Conservation (phyloP, 1,140 invertebrate species). For the Macrobrachium nipponense region DNA sequence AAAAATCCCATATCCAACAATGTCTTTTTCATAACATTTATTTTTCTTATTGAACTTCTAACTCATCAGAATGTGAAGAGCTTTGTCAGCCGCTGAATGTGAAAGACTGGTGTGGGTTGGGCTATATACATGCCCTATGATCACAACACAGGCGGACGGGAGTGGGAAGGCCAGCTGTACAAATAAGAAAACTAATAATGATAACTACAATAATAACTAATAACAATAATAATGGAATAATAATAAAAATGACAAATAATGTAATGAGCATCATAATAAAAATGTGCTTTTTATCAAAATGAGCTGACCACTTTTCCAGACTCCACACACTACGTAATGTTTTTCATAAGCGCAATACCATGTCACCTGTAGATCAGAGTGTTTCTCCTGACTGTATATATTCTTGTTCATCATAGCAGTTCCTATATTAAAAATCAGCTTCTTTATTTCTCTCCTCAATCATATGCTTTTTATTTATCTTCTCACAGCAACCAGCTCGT, state of each 20-base stretch:
- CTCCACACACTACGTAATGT: slow-evolving; percentile 49
- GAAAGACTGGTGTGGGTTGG: slow-evolving; percentile 61
- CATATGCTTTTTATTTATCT: slow-evolving; percentile 7
- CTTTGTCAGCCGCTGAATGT: slow-evolving; percentile 58
- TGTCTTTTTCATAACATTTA: slow-evolving; percentile 18
- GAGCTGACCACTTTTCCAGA: slow-evolving; percentile 58
- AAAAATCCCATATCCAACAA: slow-evolving; percentile 8
- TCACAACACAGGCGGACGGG: slow-evolving; percentile 57
- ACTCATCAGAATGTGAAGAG: slow-evolving; percentile 28
- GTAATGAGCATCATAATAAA: slow-evolving; percentile 40
- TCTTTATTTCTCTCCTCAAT: neutral
- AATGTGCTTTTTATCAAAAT: slow-evolving; percentile 51
- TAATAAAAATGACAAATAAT: slow-evolving; percentile 31
- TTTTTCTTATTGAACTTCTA: slow-evolving; percentile 30
- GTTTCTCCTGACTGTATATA: slow-evolving; percentile 8
- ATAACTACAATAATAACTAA: slow-evolving; percentile 4
- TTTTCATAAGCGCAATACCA: slow-evolving; percentile 26
- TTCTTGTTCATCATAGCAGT: slow-evolving; percentile 12
- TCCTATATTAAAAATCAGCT: slow-evolving; percentile 12
- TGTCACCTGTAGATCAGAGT: neutral
- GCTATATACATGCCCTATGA: slow-evolving; percentile 51
- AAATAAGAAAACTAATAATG: slow-evolving; percentile 27
- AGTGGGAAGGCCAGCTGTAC: slow-evolving; percentile 54
- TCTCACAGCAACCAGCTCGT: slow-evolving; percentile 39
- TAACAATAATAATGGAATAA: neutral